phyloP scores from a whole-genome alignment of 1,140 invertebrate genomes.

The Gryon sp. region DNA sequence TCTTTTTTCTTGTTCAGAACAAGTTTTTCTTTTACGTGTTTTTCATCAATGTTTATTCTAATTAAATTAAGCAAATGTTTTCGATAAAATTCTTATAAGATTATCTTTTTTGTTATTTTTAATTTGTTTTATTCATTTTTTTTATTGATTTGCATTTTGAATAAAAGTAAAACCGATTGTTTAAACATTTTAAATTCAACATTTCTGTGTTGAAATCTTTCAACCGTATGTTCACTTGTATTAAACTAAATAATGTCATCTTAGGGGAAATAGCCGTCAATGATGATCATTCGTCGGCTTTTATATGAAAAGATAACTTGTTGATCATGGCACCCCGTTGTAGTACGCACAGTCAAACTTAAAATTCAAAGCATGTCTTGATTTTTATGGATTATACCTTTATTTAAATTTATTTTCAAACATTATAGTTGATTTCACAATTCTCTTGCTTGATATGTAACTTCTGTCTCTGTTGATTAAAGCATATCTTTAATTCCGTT shows the following conservation, averaged over 20 bases:
- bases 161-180: too few species aligned
- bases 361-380: conserved; percentile 40
- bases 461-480: conserved; percentile 22
- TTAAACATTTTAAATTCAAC: conserved; percentile 21
- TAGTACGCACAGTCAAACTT: conserved; percentile 47
- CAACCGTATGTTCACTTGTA: conserved; percentile 43
- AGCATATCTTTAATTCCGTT: conserved; percentile 15
- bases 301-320: conserved; percentile 31
- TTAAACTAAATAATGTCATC: conserved; percentile 34
- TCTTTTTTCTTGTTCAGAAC: too few species aligned
- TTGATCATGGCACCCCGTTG: conserved; percentile 42
- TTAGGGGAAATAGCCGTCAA: conserved; percentile 43
- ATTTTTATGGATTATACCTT: conserved; percentile 2
- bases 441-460: conserved; percentile 49
- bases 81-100: too few species aligned
- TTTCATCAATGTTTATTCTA: too few species aligned
- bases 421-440: conserved; percentile 5
- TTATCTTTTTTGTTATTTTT: not conserved
- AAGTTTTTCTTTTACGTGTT: too few species aligned
- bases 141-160: too few species aligned
- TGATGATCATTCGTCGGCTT: conserved; percentile 26
- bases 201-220: conserved; percentile 32
- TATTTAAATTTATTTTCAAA: not conserved
- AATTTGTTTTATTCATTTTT: not conserved
- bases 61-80: too few species aligned